Conservation (phyloP, 2,797 vertebrate genomes). For the Lagorchestes hirsutus region DNA sequence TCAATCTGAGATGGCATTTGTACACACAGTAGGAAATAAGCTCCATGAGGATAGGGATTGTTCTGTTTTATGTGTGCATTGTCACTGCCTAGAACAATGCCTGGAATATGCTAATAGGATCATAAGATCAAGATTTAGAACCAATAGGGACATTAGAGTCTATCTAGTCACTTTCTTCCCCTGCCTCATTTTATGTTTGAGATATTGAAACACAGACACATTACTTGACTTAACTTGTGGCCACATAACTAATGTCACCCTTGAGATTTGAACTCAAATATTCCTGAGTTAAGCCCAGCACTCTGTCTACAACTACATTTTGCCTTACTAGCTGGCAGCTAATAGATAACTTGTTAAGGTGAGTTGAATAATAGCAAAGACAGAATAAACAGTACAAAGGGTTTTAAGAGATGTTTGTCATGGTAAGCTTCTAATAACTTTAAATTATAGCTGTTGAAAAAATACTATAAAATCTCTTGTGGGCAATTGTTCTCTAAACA, state of each 20-base stretch:
- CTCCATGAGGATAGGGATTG: neutral
- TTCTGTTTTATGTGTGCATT: neutral
- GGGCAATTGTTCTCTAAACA: neutral
- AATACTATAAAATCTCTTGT: neutral
- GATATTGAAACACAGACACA: neutral
- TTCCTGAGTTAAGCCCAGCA: neutral
- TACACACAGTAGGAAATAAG: neutral
- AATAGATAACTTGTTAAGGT: neutral
- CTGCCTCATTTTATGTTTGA: neutral
- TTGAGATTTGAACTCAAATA: neutral
- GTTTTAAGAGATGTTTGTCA: neutral
- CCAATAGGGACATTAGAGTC: neutral
- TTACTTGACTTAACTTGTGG: neutral
- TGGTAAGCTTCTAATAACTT: neutral
- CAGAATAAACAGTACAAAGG: neutral
- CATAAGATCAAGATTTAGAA: neutral
- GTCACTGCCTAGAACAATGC: neutral
- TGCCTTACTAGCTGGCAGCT: neutral
- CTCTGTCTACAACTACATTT: neutral
- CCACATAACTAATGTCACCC: neutral
- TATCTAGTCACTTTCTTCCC: neutral
- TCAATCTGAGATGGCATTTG: neutral
- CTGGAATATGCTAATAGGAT: neutral
- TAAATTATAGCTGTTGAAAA: neutral
- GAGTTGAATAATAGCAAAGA: neutral